Evolutionary conservation across 2,113 vertebrate genomes (phyloP).

Genomic region (Macaca mulatta): DNA sequence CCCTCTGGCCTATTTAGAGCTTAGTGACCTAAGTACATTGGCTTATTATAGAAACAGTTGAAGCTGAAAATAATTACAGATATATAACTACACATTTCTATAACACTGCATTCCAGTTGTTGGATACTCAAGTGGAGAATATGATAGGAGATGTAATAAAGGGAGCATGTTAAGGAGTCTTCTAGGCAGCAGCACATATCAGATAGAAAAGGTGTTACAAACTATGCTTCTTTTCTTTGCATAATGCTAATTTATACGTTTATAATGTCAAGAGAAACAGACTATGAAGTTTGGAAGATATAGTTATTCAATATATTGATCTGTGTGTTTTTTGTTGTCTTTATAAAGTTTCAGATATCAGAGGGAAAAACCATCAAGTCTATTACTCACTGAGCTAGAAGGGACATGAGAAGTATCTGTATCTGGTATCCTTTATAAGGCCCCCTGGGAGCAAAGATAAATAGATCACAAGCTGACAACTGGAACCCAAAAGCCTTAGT

Average conservation of each 20-base stretch:
- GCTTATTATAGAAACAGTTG: not conserved
- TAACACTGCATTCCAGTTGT: not conserved
- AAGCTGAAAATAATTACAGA: slow-evolving; percentile 19
- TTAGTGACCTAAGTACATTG: not conserved
- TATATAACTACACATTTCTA: slow-evolving; percentile 19
- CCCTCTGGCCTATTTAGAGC: slow-evolving; percentile 11
- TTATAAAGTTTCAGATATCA: not conserved
- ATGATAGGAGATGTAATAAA: not conserved
- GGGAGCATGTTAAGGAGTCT: not conserved
- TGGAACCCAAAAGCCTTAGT: not conserved
- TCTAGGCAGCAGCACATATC: not conserved
- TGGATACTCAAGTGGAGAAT: slow-evolving; percentile 2
- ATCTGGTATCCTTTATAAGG: not conserved
- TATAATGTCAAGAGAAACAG: not conserved
- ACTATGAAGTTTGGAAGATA: not conserved
- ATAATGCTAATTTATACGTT: not conserved
- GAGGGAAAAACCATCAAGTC: not conserved
- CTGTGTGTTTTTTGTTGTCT: not conserved
- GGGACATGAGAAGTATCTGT: not conserved
- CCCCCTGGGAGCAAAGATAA: not conserved
- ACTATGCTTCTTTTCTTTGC: not conserved
- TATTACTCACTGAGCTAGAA: not conserved
- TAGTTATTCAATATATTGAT: not conserved
- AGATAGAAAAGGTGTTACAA: not conserved
- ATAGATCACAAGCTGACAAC: not conserved